A percentile compares a stretch with the other conserved stretches of the same genome.
These are phyloP conservation scores for Tragelaphus strepsiceros DNA, from an alignment of 2,113 vertebrate species.

Conservation along the genomic window DNA sequence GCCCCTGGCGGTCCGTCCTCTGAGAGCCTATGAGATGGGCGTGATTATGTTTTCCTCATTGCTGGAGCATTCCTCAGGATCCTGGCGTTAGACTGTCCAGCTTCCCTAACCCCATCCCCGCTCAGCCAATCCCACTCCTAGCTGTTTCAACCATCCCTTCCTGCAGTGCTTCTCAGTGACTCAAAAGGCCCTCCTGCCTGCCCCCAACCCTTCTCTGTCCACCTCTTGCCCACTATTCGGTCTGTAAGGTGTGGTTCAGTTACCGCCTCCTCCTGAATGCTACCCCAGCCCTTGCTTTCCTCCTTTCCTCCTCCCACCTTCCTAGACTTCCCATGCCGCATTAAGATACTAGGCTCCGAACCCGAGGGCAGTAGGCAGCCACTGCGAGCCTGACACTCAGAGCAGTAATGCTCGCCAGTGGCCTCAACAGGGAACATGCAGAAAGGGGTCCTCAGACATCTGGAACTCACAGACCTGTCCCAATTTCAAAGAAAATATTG, in stretches of 20 bases:
- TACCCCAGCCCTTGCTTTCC: background rate
- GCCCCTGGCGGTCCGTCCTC: background rate
- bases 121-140: too few relatives aligned
- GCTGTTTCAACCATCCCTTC: background rate
- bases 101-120: rapidly evolving
- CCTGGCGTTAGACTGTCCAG: background rate
- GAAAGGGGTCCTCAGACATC: background rate
- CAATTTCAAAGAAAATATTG: background rate
- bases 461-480: background rate
- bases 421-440: background rate
- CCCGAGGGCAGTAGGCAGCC: background rate
- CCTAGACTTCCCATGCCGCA: background rate
- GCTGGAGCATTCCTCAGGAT: background rate
- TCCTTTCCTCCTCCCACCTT: background rate
- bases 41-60: background rate
- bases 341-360: background rate
- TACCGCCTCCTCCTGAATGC: background rate
- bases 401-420: background rate
- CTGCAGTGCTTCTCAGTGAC: background rate
- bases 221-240: background rate
- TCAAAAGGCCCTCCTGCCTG: too few relatives aligned
- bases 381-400: too few relatives aligned
- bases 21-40: background rate
- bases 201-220: too few relatives aligned
- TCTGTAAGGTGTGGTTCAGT: background rate